Conservation (phyloP, 2,797 vertebrate genomes). For the Sebastes flavidus region DNA sequence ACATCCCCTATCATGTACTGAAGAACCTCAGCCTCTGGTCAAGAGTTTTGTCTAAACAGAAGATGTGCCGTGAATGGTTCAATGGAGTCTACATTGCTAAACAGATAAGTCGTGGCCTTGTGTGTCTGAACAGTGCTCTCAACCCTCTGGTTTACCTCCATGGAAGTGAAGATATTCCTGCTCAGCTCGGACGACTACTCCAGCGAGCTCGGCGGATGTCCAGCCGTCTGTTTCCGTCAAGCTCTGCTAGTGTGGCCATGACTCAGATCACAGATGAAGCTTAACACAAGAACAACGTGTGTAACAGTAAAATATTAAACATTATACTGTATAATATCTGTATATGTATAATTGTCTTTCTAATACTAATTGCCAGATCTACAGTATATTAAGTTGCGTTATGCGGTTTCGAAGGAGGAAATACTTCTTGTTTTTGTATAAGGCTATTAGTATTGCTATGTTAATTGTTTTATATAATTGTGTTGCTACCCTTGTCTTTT, state of each 20-base stretch:
- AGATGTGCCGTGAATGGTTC: slow-evolving; percentile 51
- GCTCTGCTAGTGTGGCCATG: background rate
- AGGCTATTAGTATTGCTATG: background rate
- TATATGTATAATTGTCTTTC: no score
- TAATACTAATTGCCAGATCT: background rate
- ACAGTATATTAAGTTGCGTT: background rate
- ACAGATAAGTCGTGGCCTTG: slow-evolving; percentile 83
- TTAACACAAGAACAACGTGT: background rate
- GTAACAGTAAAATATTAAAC: background rate
- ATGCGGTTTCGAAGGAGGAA: background rate
- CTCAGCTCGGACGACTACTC: background rate
- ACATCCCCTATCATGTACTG: slow-evolving; percentile 84
- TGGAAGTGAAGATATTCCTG: slow-evolving; percentile 61
- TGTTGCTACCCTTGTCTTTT: no score
- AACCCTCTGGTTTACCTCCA: slow-evolving; percentile 86
- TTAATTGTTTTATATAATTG: background rate
- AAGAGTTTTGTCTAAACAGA: slow-evolving; percentile 48
- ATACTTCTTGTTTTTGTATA: background rate
- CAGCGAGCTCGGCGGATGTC: background rate
- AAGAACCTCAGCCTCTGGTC: slow-evolving; percentile 82
- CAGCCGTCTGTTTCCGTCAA: background rate
- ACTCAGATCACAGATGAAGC: background rate
- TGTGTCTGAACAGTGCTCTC: slow-evolving; percentile 84
- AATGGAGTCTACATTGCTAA: slow-evolving; percentile 74
- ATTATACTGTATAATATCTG: background rate